Conservation (phyloP, 2,113 vertebrate species). For the Nerophis lumbriciformis region DNA sequence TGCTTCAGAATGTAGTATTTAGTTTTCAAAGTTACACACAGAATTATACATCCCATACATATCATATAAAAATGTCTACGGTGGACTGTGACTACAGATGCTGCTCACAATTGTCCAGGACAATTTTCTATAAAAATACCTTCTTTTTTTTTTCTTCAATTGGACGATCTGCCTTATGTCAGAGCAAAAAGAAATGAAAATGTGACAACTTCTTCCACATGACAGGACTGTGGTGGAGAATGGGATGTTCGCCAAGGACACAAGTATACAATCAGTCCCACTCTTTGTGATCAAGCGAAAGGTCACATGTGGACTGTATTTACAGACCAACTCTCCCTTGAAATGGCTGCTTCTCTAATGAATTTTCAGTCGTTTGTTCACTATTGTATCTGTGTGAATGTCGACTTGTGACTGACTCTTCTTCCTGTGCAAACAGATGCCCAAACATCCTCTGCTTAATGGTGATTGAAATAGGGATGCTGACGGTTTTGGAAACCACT, state of each 20-base stretch:
- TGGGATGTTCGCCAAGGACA: slow-evolving; percentile 58
- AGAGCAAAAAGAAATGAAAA: slow-evolving; percentile 32
- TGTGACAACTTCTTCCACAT: slow-evolving; percentile 38
- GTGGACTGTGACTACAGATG: too few species aligned
- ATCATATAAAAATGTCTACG: too few species aligned
- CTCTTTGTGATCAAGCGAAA: slow-evolving; percentile 29
- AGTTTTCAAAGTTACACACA: too few species aligned
- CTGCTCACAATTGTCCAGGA: neutral
- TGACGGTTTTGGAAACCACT: slow-evolving; percentile 72
- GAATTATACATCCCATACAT: too few species aligned
- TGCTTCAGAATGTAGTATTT: too few species aligned
- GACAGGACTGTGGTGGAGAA: slow-evolving; percentile 27
- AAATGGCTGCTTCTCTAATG: slow-evolving; percentile 58
- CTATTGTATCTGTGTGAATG: slow-evolving; percentile 51
- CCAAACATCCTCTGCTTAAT: slow-evolving; percentile 68
- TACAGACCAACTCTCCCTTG: slow-evolving; percentile 34
- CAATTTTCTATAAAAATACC: neutral
- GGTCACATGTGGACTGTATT: slow-evolving; percentile 56
- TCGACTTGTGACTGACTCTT: slow-evolving; percentile 53
- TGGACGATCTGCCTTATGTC: neutral
- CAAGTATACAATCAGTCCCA: slow-evolving; percentile 39
- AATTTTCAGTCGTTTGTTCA: slow-evolving; percentile 68
- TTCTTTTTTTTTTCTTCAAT: neutral
- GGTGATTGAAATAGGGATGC: slow-evolving; percentile 74
- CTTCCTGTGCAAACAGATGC: slow-evolving; percentile 44